These are phyloP conservation scores for Hippocampus barbouri DNA, from an alignment of 2,113 vertebrate species.

Conservation along the genomic window DNA sequence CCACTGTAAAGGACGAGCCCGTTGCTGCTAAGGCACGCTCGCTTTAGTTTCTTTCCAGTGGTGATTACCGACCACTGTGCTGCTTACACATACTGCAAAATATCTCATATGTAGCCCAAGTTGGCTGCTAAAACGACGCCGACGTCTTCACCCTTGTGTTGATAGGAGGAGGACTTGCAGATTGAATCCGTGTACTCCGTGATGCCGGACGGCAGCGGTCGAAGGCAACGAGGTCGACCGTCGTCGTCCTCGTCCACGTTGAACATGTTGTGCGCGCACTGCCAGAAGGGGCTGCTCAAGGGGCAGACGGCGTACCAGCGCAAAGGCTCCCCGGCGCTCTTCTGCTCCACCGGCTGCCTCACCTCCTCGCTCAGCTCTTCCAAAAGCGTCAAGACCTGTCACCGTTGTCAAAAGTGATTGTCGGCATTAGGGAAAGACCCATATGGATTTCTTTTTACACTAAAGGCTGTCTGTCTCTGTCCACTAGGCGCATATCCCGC, in stretches of 20 bases:
- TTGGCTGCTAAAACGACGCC: neutral
- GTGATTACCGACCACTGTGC: too few relatives aligned
- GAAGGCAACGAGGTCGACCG: slow-evolving; percentile 2
- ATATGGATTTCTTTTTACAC: neutral
- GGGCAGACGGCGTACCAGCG: slow-evolving; percentile 97
- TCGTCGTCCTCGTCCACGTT: slow-evolving; percentile 41
- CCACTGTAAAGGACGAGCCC: slow-evolving; percentile 88
- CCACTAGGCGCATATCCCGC: slow-evolving; percentile 81
- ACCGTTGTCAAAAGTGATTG: slow-evolving; percentile 89
- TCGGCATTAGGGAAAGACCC: too few relatives aligned
- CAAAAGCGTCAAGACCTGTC: slow-evolving; percentile 77
- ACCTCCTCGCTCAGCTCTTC: slow-evolving; percentile 60
- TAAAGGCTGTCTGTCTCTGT: neutral
- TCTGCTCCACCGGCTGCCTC: slow-evolving; percentile 84
- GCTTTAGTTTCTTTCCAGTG: too few relatives aligned
- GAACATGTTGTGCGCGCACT: slow-evolving; percentile 86
- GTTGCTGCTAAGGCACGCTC: slow-evolving; percentile 74
- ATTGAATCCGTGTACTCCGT: slow-evolving; percentile 96
- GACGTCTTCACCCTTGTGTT: neutral
- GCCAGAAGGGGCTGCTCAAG: slow-evolving; percentile 88
- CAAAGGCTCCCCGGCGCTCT: slow-evolving; percentile 89
- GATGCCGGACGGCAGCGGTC: slow-evolving; percentile 58
- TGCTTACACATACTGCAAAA: too few relatives aligned
- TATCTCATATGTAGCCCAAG: neutral
- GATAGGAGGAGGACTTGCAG: slow-evolving; percentile 86